These are phyloP conservation scores for Lacerta bilineata DNA, from an alignment of 2,797 vertebrate species.

Conservation along the genomic window DNA sequence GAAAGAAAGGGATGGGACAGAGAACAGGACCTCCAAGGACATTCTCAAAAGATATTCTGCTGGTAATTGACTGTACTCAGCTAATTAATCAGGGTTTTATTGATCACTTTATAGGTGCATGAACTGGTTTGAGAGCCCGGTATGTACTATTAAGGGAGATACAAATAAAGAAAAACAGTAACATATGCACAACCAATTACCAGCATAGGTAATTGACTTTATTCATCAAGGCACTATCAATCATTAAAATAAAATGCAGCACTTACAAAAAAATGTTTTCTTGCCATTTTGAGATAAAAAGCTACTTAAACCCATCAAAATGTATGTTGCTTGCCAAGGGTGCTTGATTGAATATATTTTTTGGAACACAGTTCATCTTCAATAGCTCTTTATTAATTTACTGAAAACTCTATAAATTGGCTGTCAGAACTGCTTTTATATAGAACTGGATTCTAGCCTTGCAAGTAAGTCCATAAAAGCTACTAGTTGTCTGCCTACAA, in stretches of 20 bases:
- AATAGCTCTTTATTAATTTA: conserved; percentile 29
- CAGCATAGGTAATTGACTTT: conserved; percentile 4
- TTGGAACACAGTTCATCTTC: conserved; percentile 1
- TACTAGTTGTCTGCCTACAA: not conserved
- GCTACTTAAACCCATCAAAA: conserved; percentile 23
- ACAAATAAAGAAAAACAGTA: not conserved
- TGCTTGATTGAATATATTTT: conserved; percentile 18
- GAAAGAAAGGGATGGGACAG: not conserved
- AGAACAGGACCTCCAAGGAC: not conserved
- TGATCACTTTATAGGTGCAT: not conserved
- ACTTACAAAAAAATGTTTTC: conserved; percentile 14
- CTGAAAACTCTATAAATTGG: conserved; percentile 18
- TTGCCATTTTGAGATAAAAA: conserved; percentile 35
- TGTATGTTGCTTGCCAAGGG: conserved; percentile 10
- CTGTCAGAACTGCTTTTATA: conserved; percentile 5
- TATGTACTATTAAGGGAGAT: not conserved
- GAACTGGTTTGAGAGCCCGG: not conserved
- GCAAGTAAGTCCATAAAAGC: not conserved
- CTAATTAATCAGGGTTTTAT: not conserved
- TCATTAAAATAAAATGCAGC: conserved; percentile 11
- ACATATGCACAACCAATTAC: not conserved
- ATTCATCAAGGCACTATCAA: not conserved
- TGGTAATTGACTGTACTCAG: not conserved
- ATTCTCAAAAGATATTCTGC: not conserved
- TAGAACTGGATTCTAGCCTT: not conserved